These are phyloP conservation scores for Alviniconcha strummeri DNA, from an alignment of 2,888 invertebrate genomes.

Conservation along the genomic window DNA sequence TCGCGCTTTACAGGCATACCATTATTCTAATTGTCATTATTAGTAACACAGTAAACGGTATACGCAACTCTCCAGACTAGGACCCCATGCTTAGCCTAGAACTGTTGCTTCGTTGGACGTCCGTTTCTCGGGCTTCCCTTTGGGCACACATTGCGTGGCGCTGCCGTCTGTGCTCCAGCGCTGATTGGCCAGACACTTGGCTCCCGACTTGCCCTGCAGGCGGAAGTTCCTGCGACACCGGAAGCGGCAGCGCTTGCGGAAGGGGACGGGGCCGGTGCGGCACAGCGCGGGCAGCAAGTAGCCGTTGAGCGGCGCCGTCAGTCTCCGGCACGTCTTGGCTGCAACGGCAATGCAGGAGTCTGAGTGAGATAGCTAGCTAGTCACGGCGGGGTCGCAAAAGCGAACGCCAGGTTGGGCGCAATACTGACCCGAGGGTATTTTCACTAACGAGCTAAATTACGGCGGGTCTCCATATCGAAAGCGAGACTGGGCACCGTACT, in stretches of 20 bases:
- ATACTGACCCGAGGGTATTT: no score
- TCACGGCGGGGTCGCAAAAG: no score
- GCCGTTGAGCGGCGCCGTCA: slow-evolving; percentile 33
- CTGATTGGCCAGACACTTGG: slow-evolving; percentile 39
- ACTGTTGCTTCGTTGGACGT: background rate
- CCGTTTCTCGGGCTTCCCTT: background rate
- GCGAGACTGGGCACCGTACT: no score
- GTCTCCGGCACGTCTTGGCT: slow-evolving; percentile 32
- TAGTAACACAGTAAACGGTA: no score
- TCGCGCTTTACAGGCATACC: no score
- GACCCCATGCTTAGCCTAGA: background rate
- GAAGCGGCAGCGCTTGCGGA: slow-evolving; percentile 38
- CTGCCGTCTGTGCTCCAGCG: slow-evolving; percentile 30
- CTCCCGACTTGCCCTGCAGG: slow-evolving; percentile 30
- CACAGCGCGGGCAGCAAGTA: slow-evolving; percentile 36
- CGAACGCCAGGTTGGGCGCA: no score
- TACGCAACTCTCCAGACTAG: no score
- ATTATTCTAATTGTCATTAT: no score
- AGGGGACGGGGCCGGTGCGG: slow-evolving; percentile 35
- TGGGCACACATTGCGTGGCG: slow-evolving; percentile 30
- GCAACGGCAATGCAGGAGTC: background rate
- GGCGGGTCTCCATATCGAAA: no score
- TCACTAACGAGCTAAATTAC: no score
- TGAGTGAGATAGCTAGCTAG: no score
- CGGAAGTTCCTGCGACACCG: slow-evolving; percentile 35